These are phyloP conservation scores for Phoxinus dragarum DNA, from an alignment of 2,797 vertebrate genomes.

Conservation along the genomic window DNA sequence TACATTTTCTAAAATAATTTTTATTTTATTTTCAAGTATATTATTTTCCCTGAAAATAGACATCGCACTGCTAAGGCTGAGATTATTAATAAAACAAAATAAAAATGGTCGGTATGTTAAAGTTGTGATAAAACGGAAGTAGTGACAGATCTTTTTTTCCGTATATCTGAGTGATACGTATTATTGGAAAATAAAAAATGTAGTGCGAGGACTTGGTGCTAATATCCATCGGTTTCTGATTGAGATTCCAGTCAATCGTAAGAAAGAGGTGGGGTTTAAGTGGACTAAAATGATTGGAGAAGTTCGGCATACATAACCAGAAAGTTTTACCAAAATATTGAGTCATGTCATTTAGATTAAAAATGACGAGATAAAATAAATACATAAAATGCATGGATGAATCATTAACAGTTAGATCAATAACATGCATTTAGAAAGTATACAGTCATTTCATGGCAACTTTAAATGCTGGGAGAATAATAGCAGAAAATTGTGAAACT, in stretches of 20 bases:
- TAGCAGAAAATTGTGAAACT: neutral
- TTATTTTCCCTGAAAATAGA: neutral
- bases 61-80: neutral
- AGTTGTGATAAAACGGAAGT: neutral
- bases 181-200: neutral
- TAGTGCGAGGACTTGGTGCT: no score
- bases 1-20: no score
- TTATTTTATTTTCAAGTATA: no score
- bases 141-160: neutral
- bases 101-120: neutral
- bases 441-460: neutral
- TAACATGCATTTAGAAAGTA: neutral
- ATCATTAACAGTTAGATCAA: neutral
- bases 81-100: neutral
- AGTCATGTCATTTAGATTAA: neutral
- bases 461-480: neutral
- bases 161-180: neutral
- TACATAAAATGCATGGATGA: neutral
- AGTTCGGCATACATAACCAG: neutral
- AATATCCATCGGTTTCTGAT: neutral
- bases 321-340: neutral
- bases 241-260: neutral
- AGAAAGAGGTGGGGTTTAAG: neutral
- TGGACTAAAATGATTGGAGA: neutral
- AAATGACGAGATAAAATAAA: neutral